Percentiles rank a stretch among this genome's conserved stretches.
phyloP scores from a whole-genome alignment of 2,113 vertebrate species.

The Anolis carolinensis region DNA sequence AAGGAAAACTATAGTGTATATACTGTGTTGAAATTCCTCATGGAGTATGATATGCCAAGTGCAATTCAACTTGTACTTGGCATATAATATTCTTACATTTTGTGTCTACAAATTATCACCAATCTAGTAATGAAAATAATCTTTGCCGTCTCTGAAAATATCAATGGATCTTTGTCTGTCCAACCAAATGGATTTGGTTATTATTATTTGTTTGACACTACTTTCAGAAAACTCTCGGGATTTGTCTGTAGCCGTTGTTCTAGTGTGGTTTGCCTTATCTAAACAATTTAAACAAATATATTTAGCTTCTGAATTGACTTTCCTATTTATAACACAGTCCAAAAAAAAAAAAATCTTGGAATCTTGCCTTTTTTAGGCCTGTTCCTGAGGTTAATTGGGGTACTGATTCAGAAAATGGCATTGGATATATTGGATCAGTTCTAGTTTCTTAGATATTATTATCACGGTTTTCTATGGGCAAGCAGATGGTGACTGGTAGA shows the following conservation, averaged over 20 bases:
- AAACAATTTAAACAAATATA: too few relatives aligned
- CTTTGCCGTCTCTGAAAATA: neutral
- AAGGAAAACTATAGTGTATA: neutral
- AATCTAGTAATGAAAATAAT: neutral
- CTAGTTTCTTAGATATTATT: too few relatives aligned
- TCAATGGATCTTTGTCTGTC: neutral
- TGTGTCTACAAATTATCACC: neutral
- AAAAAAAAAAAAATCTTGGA: too few relatives aligned
- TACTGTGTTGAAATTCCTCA: conserved; percentile 3
- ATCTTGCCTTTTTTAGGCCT: too few relatives aligned
- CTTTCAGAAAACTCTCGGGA: neutral
- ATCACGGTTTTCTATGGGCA: too few relatives aligned
- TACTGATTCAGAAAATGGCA: too few relatives aligned
- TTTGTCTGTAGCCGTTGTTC: neutral
- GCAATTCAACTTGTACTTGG: neutral
- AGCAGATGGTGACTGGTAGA: too few relatives aligned
- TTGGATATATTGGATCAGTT: too few relatives aligned
- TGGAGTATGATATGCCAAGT: neutral
- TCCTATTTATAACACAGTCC: too few relatives aligned
- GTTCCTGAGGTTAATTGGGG: too few relatives aligned
- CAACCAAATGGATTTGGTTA: neutral
- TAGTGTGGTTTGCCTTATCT: neutral
- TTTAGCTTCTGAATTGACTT: too few relatives aligned
- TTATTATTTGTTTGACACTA: neutral
- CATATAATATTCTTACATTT: neutral